Conservation (phyloP, 2,113 vertebrate genomes). For the Bujurquina vittata region DNA sequence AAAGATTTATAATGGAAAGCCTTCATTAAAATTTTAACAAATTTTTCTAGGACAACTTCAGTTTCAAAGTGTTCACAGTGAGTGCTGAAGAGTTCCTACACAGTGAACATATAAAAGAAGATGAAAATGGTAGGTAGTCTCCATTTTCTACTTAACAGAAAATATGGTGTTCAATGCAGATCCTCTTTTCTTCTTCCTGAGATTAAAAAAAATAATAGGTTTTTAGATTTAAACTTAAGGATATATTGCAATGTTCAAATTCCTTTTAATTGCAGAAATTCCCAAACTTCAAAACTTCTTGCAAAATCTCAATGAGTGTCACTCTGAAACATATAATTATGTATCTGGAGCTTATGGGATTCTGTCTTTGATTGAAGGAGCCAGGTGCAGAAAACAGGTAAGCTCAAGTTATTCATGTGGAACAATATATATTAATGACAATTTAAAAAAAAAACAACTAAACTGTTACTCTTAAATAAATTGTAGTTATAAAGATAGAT, state of each 20-base stretch:
- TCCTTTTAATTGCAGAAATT: slow-evolving; percentile 40
- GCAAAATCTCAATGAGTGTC: slow-evolving; percentile 26
- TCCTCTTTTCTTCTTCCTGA: background rate
- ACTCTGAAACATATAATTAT: slow-evolving; percentile 37
- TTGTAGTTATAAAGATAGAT: too few relatives aligned
- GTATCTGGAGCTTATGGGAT: slow-evolving; percentile 47
- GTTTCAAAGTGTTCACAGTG: too few relatives aligned
- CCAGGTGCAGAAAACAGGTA: background rate
- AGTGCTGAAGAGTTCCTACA: too few relatives aligned
- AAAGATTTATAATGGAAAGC: too few relatives aligned
- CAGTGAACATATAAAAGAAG: too few relatives aligned
- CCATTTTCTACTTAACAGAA: too few relatives aligned
- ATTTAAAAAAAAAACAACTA: too few relatives aligned
- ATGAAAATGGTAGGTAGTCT: too few relatives aligned
- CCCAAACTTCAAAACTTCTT: slow-evolving; percentile 14
- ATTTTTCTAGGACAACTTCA: too few relatives aligned
- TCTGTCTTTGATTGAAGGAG: slow-evolving; percentile 53
- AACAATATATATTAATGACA: background rate
- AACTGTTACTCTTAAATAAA: too few relatives aligned
- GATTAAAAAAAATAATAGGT: accelerated
- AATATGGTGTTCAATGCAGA: background rate
- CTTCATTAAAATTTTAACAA: too few relatives aligned
- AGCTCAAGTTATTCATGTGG: background rate
- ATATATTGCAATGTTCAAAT: background rate
- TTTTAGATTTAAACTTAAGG: background rate